Percentiles rank a stretch among this genome's conserved stretches.
Evolutionary conservation across 2,888 invertebrate genomes (phyloP).

Genomic region (Lasioglossum pauxillum): DNA sequence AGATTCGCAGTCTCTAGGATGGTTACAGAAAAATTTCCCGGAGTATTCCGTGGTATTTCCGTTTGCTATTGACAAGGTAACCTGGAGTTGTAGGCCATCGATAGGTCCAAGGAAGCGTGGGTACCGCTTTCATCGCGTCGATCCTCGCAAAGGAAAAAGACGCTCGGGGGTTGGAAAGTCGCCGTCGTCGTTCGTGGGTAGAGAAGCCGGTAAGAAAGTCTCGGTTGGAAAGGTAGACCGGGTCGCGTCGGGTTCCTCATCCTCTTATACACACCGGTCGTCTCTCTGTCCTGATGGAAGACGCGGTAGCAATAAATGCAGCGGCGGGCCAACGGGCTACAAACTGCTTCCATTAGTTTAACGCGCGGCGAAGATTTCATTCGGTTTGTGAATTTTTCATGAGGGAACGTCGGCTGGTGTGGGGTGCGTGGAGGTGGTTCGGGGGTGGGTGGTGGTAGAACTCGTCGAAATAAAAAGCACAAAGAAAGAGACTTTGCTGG

Average conservation of each 20-base stretch:
- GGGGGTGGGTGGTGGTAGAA: not conserved
- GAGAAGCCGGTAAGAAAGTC: constrained; percentile 9
- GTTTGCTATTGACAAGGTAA: not conserved
- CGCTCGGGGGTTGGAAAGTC: not conserved
- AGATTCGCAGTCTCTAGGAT: not conserved
- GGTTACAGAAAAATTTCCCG: not conserved
- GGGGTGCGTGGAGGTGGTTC: not conserved
- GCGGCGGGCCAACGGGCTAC: constrained; percentile 38
- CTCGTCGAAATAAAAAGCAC: constrained; percentile 16
- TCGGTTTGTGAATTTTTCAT: constrained; percentile 68
- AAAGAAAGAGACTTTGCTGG: not conserved
- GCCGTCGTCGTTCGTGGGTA: not conserved
- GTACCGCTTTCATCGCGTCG: not conserved
- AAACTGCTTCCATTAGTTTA: constrained; percentile 71
- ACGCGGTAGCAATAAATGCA: constrained; percentile 43
- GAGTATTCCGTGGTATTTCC: not conserved
- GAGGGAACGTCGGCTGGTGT: constrained; percentile 17
- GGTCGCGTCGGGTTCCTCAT: constrained; percentile 77
- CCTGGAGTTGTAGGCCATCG: constrained; percentile 1
- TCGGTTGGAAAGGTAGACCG: constrained; percentile 38
- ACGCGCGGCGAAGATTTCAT: constrained; percentile 65
- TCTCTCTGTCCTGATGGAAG: constrained; percentile 24
- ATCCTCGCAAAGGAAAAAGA: not conserved
- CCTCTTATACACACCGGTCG: constrained; percentile 70
- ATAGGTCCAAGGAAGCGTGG: not conserved